Conservation (phyloP, 1,140 invertebrate species). For the Drosophila navojoa region DNA sequence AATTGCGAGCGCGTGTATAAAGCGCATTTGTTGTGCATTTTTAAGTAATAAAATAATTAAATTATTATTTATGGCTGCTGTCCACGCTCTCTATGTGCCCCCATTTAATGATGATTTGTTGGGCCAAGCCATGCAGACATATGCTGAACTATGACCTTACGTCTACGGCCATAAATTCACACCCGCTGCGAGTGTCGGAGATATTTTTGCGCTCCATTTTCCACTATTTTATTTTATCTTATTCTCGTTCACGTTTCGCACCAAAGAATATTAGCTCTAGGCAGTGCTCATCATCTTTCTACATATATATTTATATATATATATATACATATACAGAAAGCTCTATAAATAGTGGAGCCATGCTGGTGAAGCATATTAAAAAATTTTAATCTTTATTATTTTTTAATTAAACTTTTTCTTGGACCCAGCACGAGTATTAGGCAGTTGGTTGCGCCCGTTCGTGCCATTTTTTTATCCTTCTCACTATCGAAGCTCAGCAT, state of each 20-base stretch:
- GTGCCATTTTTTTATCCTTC: no score
- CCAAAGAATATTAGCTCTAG: no score
- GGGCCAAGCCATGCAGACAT: constrained; percentile 42
- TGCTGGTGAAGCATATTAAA: no score
- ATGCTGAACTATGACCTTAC: constrained; percentile 49
- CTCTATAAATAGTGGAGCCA: not conserved
- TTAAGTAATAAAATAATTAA: constrained; percentile 80
- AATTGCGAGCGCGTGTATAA: constrained; percentile 68
- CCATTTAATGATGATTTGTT: constrained; percentile 68
- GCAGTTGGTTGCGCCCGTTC: no score
- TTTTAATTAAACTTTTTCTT: no score
- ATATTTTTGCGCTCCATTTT: constrained; percentile 7
- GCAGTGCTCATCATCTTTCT: no score
- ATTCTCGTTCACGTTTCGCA: not conserved
- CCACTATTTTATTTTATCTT: not conserved
- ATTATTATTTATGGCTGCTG: constrained; percentile 66
- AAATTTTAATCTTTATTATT: no score
- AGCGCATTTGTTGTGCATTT: constrained; percentile 70
- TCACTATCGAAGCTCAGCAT: no score
- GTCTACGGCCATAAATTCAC: constrained; percentile 21
- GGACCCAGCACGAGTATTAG: no score
- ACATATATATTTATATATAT: no score
- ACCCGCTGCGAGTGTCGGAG: constrained; percentile 21
- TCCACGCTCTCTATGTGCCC: constrained; percentile 19
- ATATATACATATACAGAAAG: not conserved